phyloP scores from a whole-genome alignment of 2,113 vertebrate genomes.

The Oriolus oriolus region DNA sequence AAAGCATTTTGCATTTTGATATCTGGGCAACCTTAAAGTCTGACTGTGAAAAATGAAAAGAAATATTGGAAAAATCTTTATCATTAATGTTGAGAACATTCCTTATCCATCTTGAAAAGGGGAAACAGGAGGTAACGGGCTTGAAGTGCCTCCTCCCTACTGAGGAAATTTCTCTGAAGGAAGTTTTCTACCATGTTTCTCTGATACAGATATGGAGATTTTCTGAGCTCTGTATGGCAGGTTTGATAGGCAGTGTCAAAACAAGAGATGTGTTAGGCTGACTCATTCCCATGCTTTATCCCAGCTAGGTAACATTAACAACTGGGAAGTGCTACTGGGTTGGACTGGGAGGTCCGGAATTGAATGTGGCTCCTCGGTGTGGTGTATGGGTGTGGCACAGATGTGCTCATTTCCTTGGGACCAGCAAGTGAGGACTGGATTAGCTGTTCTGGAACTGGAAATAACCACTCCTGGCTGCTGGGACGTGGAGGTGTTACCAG shows the following conservation, averaged over 20 bases:
- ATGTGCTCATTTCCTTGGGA: not conserved
- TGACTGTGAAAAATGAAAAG: not conserved
- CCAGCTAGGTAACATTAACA: not conserved
- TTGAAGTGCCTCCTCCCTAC: not conserved
- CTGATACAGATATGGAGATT: not conserved
- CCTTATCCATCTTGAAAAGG: not conserved
- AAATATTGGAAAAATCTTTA: not conserved
- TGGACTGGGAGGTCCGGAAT: not conserved
- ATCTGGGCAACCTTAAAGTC: not conserved
- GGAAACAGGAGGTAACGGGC: not conserved
- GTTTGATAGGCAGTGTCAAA: not conserved
- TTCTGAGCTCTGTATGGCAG: not conserved
- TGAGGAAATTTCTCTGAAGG: not conserved
- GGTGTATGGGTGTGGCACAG: rapidly evolving
- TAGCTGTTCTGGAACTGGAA: not conserved
- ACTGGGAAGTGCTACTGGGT: not conserved
- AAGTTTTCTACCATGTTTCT: not conserved
- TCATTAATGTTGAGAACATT: not conserved
- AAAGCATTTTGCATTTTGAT: not conserved
- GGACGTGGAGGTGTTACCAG: not conserved
- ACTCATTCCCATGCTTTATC: not conserved
- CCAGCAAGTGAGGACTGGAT: not conserved
- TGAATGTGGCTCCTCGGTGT: not conserved
- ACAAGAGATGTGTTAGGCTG: not conserved
- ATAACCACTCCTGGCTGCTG: not conserved